Evolutionary conservation across 2,113 vertebrate species (phyloP).

Genomic region (Zosterops hypoxanthus): DNA sequence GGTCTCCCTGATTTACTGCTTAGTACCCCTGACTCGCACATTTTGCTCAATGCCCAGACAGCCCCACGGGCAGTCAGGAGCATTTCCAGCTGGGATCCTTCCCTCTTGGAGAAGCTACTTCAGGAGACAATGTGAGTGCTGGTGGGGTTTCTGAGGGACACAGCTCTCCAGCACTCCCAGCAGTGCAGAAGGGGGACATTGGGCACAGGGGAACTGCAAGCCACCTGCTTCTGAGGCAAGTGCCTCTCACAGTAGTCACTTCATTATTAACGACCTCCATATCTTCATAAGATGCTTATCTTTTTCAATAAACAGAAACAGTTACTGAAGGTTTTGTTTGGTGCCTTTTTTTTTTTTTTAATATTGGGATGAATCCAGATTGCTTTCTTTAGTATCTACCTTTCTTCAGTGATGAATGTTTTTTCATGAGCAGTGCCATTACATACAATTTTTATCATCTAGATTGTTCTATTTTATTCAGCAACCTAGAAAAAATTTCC

Average conservation of each 20-base stretch:
- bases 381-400: background rate
- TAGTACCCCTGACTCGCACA: rapidly evolving
- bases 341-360: background rate
- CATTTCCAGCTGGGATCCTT: background rate
- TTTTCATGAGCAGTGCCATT: background rate
- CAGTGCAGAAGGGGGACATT: rapidly evolving
- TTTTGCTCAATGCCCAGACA: background rate
- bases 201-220: rapidly evolving
- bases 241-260: background rate
- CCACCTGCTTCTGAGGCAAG: background rate
- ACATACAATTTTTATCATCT: background rate
- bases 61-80: rapidly evolving
- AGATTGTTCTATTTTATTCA: background rate
- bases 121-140: background rate
- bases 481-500: background rate
- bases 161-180: background rate
- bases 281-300: background rate
- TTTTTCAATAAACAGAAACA: slow-evolving; percentile 37
- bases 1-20: background rate
- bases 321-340: background rate
- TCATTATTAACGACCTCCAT: background rate
- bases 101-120: background rate
- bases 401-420: background rate
- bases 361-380: background rate
- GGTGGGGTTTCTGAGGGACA: background rate